Evolutionary conservation across 53 echinoderm and acorn worm species (phyloP), one percentile per base, ranked within the genome.

Genomic region (Temnopleurus reevesii): DNA sequence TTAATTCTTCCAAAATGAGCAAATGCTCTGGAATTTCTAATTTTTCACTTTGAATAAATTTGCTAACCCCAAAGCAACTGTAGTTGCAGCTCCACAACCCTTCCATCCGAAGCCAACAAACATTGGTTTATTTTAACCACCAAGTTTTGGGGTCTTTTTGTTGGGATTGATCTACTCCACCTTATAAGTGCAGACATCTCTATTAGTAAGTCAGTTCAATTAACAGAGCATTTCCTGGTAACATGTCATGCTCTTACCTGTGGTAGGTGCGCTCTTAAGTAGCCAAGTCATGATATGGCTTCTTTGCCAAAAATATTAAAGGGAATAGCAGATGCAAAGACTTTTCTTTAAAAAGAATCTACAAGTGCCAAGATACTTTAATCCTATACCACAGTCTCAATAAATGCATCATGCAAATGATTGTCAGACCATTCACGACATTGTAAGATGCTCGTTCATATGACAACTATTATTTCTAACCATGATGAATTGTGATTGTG

Each of bases 171-270:
- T 41, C 36, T 38, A 36, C 36, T 41, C 23, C 38, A 19, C 7
- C 71, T 41, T 71, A 21, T 38, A 71, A 71, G 41, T 71, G 8
- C n/a, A 71, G 41, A 71, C 41, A 38, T 71, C 43, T 43, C 41
- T 41, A 71, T 71, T 71, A 71, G 19, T 41, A 13, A 38, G 71
- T 71, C 41, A 6, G 38, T 71, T 41, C 71, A 71, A 71, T 71
- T 71, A 71, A 71, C 71, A 71, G 36, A 38, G 41, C 71, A 41
- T 71, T 71, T 71, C 71, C 71, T 71, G 71, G 41, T 71, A 71
- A 9, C 26, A 23, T 58, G 58, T 10, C 4, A 25, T 71, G 71
- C 38, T 43, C n/a, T 56, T 43, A 71, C 38, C 71, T 71, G 9
- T 36, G 71, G 41, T 21, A 71, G 36, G n/a, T 71, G 38, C 36